Percentiles rank a stretch among this genome's conserved stretches.
phyloP scores from a whole-genome alignment of 2,888 invertebrate genomes.

The Danaus chrysippus region DNA sequence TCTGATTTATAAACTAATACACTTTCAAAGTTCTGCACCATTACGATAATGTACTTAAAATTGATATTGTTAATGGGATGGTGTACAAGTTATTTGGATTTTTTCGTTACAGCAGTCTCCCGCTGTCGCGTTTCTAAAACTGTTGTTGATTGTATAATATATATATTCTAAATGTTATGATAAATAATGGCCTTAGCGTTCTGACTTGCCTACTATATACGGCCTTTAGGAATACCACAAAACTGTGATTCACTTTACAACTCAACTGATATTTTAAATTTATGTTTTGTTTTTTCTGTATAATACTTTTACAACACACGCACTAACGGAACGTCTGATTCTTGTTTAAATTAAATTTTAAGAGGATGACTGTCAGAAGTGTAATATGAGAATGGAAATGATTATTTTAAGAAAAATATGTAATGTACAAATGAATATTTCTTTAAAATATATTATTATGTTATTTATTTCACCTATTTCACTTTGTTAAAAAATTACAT shows the following conservation, averaged over 20 bases:
- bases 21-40: slow-evolving; percentile 30
- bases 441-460: slow-evolving; percentile 69
- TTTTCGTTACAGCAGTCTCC: slow-evolving; percentile 30
- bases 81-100: background rate
- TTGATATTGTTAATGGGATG: slow-evolving; percentile 52
- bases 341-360: slow-evolving; percentile 35
- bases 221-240: slow-evolving; percentile 68
- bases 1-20: slow-evolving; percentile 25
- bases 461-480: slow-evolving; percentile 74
- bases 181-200: slow-evolving; percentile 53
- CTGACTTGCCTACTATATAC: slow-evolving; percentile 49
- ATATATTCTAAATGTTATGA: slow-evolving; percentile 47
- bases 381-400: slow-evolving; percentile 53
- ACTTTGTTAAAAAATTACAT: slow-evolving; percentile 68
- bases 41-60: slow-evolving; percentile 60
- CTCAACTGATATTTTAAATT: slow-evolving; percentile 47
- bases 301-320: slow-evolving; percentile 17
- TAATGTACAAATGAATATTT: slow-evolving; percentile 77
- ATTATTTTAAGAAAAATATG: slow-evolving; percentile 57
- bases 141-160: slow-evolving; percentile 35
- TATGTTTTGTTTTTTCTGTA: slow-evolving; percentile 30
- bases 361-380: slow-evolving; percentile 38
- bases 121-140: slow-evolving; percentile 24
- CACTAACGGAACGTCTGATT: slow-evolving; percentile 19
- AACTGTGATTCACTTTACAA: slow-evolving; percentile 74